Evolutionary conservation across 2,888 invertebrate genomes (phyloP), one percentile per base, ranked within the genome.

Genomic region (Tethea ocularis): DNA sequence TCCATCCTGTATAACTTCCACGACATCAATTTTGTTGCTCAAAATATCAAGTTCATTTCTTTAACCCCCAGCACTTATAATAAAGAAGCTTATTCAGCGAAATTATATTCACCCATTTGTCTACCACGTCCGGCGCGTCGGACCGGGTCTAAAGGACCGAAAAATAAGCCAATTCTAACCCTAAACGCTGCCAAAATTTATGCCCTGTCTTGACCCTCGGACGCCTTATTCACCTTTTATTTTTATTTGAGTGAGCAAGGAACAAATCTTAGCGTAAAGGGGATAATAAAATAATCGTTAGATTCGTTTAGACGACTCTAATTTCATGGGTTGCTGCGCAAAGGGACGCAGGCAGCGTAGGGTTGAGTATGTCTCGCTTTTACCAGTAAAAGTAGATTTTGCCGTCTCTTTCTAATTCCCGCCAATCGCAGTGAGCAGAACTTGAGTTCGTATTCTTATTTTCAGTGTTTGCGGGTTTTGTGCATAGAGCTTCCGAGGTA

Each of bases 231-330:
- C 93, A 92, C 92, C 91, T 92, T 90, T 92, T 91, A 92, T 91
- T 93, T 93, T 93, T 93, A 92, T 93, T 92, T 91, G 90, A 92
- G 86, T 93, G 93, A 92, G 91, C 93, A 93, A 92, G 93, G 86
- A 93, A 92, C 93, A 92, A 93, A 92, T 93, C 93, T 93, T 92
- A 92, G 91, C 84, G 91, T 84, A 90, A 90, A 91, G 90, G 88
- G 91, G 90, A 92, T 92, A 93, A 92, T 93, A 93, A 93, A 93
- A 92, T 93, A 93, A 93, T 92, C 93, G 93, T 92, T 92, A 91
- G 89, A 91, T 92, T 91, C 93, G 92, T 92, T 91, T 92, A 93
- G 92, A 91, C 90, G 91, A 88, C 75, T 91, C 91, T 89, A 93
- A 93, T 93, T 93, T 93, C 92, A 92, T 88, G 93, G 88, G 78